phyloP scores from a whole-genome alignment of 2,888 invertebrate genomes.

The Drosophila borealis region DNA sequence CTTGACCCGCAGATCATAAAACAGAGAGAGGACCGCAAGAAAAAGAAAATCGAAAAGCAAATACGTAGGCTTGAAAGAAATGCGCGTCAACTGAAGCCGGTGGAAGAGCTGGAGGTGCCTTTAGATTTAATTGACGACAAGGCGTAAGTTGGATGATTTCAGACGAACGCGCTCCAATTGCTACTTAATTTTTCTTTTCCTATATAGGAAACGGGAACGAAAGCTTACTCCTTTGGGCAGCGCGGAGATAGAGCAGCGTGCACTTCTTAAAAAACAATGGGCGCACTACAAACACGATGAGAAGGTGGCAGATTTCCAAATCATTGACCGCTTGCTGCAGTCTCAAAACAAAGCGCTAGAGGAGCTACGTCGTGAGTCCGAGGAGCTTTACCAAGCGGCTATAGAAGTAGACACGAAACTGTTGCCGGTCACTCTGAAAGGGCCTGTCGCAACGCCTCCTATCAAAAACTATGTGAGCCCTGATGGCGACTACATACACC shows the following conservation, averaged over 20 bases:
- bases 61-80: slow-evolving; percentile 93
- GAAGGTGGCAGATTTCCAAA: slow-evolving; percentile 88
- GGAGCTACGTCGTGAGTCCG: slow-evolving; percentile 92
- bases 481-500: slow-evolving; percentile 95
- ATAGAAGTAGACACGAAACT: slow-evolving; percentile 91
- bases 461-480: slow-evolving; percentile 92
- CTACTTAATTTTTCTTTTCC: accelerated
- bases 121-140: slow-evolving; percentile 85
- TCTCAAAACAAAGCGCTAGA: slow-evolving; percentile 92
- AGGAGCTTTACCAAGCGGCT: slow-evolving; percentile 94
- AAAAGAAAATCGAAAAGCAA: slow-evolving; percentile 93
- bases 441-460: slow-evolving; percentile 93
- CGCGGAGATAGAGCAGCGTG: slow-evolving; percentile 88
- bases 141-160: slow-evolving; percentile 51
- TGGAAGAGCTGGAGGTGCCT: slow-evolving; percentile 94
- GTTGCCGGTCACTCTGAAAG: slow-evolving; percentile 89
- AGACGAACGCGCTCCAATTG: no score
- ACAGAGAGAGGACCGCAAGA: slow-evolving; percentile 92
- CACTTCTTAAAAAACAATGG: slow-evolving; percentile 91
- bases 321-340: slow-evolving; percentile 89
- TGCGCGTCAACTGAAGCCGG: slow-evolving; percentile 93
- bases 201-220: slow-evolving; percentile 86
- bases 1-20: slow-evolving; percentile 92
- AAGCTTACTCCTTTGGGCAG: slow-evolving; percentile 85
- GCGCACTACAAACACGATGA: slow-evolving; percentile 88